These are phyloP conservation scores for Squalus acanthias DNA, from an alignment of 2,797 vertebrate genomes.

Conservation along the genomic window DNA sequence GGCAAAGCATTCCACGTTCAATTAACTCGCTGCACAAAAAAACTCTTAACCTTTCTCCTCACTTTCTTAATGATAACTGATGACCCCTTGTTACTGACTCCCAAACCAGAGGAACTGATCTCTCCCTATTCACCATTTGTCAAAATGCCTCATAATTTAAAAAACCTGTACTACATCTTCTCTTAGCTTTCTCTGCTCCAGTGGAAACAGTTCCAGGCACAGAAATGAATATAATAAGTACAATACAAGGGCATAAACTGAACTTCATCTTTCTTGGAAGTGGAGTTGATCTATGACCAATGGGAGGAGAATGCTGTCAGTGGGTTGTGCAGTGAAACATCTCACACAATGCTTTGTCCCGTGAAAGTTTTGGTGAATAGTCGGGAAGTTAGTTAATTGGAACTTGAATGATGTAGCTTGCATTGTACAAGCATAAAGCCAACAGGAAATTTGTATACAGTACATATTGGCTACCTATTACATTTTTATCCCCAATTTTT, in stretches of 20 bases:
- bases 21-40: background rate
- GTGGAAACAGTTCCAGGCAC: background rate
- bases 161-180: background rate
- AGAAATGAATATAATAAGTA: background rate
- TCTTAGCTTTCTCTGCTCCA: background rate
- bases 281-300: background rate
- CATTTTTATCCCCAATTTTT: background rate
- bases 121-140: background rate
- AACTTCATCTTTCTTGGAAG: background rate
- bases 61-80: background rate
- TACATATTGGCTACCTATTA: background rate
- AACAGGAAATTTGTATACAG: background rate
- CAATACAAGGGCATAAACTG: background rate
- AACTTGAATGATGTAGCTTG: background rate
- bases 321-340: background rate
- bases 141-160: background rate
- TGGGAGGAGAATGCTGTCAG: background rate
- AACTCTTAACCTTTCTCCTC: background rate
- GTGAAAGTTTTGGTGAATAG: background rate
- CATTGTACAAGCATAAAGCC: background rate
- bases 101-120: background rate
- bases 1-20: background rate
- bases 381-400: background rate
- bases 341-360: background rate
- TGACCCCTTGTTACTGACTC: background rate